Evolutionary conservation across 2,797 vertebrate genomes (phyloP).

Genomic region (Toxotes lorentzi): DNA sequence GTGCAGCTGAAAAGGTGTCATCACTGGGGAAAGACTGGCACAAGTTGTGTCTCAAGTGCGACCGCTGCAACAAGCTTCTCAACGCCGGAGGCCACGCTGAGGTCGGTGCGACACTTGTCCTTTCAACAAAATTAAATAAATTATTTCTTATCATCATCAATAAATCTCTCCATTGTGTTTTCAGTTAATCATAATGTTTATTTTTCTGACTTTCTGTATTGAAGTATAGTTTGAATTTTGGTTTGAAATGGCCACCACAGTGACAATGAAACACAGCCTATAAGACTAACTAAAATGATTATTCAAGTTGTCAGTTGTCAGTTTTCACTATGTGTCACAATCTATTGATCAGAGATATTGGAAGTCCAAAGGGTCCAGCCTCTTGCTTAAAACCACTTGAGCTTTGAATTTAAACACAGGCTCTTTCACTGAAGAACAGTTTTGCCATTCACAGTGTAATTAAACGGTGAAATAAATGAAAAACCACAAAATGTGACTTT

Average conservation of each 20-base stretch:
- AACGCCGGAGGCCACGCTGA: slow-evolving; percentile 94
- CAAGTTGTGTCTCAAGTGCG: slow-evolving; percentile 97
- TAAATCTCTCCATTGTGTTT: not conserved
- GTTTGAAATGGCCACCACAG: no score
- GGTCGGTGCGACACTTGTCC: slow-evolving; percentile 81
- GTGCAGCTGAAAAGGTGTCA: slow-evolving; percentile 94
- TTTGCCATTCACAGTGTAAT: not conserved
- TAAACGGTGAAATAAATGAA: not conserved
- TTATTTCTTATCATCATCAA: not conserved
- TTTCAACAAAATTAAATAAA: no score
- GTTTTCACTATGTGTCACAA: no score
- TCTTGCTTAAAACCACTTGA: not conserved
- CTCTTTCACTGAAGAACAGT: not conserved
- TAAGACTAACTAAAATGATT: not conserved
- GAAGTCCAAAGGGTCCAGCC: not conserved
- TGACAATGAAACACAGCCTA: no score
- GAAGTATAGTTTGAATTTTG: no score
- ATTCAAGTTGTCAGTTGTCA: not conserved
- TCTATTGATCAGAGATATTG: not conserved
- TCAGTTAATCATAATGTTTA: no score
- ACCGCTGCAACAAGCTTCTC: slow-evolving; percentile 96
- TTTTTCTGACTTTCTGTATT: no score
- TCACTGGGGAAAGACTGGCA: slow-evolving; percentile 99
- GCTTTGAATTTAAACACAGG: not conserved
- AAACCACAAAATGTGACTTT: not conserved